Evolutionary conservation across 2,888 invertebrate genomes (phyloP), one percentile per base, ranked within the genome.

Genomic region (Himalopsyche kuldschensis): DNA sequence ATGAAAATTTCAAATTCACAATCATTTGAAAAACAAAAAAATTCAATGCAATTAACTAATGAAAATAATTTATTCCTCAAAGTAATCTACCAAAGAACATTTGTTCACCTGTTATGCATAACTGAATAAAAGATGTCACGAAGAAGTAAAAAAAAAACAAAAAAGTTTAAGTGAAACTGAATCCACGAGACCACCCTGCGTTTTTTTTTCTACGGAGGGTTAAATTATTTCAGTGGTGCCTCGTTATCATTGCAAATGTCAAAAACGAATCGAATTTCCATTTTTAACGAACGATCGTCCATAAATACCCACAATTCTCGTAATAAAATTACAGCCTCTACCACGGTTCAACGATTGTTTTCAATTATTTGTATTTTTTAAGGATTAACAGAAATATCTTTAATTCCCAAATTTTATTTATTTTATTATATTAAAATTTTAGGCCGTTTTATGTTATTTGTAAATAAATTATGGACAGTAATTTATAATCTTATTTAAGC

Each of bases 241-340:
- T 69, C 69, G 69, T 69, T 69, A 69, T 69, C 69, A 69, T 69
- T 69, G 69, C 69, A 69, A 69, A 69, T 76, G 32, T 76, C 32
- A 35, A 76, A 76, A 35, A 24, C 76, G 41, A 76, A 76, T 35
- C n/a, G n/a, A 35, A 76, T 76, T 76, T 35, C 76, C 76, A 76
- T 76, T 76, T 76, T 76, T 76, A 76, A 76, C 76, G 76, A 76
- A 76, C 76, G 76, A 76, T 76, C 76, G 32, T 24, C 41, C 24
- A 35, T 41, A 75, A 75, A 75, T 75, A 76, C 76, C 27, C 69
- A 69, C 69, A 69, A 30, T 69, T 27, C 69, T 27, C 11, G 24
- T 69, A 69, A 69, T 30, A 27, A 69, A 69, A 69, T 69, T 30
- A 69, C 15, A 27, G 11, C 15, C 27, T 69, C 27, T 69, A 69